Base-by-base conservation (phyloP, 1,140 invertebrate species). In the Drosophila watanabei region DNA sequence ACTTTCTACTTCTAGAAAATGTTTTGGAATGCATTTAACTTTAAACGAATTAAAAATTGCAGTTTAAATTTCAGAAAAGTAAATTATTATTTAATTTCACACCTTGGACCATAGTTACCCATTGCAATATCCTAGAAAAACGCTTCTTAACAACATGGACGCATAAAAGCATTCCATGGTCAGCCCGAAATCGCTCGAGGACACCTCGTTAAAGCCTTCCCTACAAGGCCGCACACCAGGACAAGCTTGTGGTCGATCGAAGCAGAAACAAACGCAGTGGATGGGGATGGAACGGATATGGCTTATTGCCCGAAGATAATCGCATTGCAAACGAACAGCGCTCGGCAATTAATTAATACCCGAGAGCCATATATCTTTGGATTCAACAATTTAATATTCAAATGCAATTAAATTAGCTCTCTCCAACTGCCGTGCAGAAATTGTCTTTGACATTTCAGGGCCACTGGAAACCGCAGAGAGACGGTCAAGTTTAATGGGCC, bases 121-220 rank as follows among this genome's bases (percentile, higher is more conserved):
- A 13, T 8, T 9, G 11, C 18, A n/a, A n/a, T 39, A 60, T 28
- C 45, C 37, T 35, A n/a, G 14, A 20, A 57, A 35, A 41, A 14
- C 20, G 24, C n/a, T 35, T 32, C 18, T 33, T 48, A 46, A 63
- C 56, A 48, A 48, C 33, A 28, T 16, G 32, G 30, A 33, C 57
- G 39, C 57, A 75, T 75, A 75, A 75, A 48, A 75, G 72, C 58
- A 54, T 75, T 63, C 41, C 72, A 63, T 75, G 70, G 58, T 56
- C 72, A 75, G 43, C 33, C 49, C 32, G 28, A 63, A 75, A 75
- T 41, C 35, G 59, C 70, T 59, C 56, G 56, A 72, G 65, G 66
- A 48, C 70, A 56, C 30, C 69, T 61, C 71, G 46, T 73, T 52
- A 61, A 52, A 73, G 39, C 70, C 63, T 33, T 33, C 5, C 46